Evolutionary conservation across 2,113 vertebrate genomes (phyloP).

Genomic region (Lonchura striata): DNA sequence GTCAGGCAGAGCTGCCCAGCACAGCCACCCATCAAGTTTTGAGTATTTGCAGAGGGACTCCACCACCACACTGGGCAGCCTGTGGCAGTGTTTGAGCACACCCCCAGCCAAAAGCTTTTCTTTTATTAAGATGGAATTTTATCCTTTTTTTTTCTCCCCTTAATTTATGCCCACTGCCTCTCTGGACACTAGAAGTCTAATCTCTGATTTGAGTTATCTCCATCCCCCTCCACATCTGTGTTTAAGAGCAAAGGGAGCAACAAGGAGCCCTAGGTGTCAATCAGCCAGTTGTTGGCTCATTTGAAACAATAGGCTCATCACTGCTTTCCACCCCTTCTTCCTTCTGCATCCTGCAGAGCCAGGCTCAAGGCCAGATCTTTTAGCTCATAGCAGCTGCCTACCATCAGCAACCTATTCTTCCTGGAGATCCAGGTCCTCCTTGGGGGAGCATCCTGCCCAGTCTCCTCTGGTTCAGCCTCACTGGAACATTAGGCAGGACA

Average conservation of each 20-base stretch:
- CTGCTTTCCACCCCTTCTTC: background rate
- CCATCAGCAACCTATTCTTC: background rate
- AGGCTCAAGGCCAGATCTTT: constrained; percentile 3
- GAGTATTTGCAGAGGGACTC: background rate
- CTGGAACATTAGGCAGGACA: background rate
- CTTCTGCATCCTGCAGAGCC: background rate
- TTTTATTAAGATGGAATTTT: background rate
- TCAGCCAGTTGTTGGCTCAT: background rate
- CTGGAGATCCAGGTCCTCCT: background rate
- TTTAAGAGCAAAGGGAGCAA: background rate
- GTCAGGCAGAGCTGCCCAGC: background rate
- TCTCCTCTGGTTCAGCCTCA: background rate
- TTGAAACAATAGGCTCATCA: constrained; percentile 9
- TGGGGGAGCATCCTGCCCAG: background rate
- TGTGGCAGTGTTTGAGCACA: background rate
- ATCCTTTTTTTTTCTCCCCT: background rate
- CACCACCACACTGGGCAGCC: background rate
- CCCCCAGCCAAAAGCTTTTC: background rate
- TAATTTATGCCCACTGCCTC: background rate
- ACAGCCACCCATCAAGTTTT: rapidly evolving
- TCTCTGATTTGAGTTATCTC: background rate
- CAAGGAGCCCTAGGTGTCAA: background rate
- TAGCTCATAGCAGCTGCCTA: background rate
- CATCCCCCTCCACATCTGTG: background rate
- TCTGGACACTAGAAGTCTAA: background rate